Evolutionary conservation across 1,140 invertebrate genomes (phyloP), one percentile per base, ranked within the genome.

Genomic region (Aphelenchoides fujianensis): DNA sequence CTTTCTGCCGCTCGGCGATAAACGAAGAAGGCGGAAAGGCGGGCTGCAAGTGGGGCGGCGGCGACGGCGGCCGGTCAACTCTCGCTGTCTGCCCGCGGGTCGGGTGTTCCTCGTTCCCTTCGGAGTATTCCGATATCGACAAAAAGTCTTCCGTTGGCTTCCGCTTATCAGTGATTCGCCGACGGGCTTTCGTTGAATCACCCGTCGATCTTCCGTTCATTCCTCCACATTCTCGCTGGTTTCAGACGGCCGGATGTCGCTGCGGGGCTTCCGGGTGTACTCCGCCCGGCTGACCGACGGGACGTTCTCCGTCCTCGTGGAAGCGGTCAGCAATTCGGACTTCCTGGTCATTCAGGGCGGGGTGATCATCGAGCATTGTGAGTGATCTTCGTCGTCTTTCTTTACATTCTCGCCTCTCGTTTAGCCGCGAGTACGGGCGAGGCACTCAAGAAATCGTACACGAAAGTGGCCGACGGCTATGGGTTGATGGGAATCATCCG

Each of bases 401-500:
- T 32, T 32, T 28, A 30, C 30, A 32, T 30, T 53, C 5, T 53
- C 1, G 72, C 3, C 41, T 3, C 32, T 27, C 59, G 35, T 81
- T 68, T 72, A 79, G 79, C 64, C 2, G 54, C 54, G 59, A 69
- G 70, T n/a, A 53, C 67, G 28, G 74, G 68, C 16, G 71, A 78
- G 30, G 27, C 61, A 1, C 59, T 82, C 7, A 76, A 78, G 68
- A 41, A 67, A 16, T 52, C 57, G 1, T 84, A 84, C 70, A 48
- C 64, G 23, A 84, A 82, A 64, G 35, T 84, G 16, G 36, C 63
- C 1, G 83, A 84, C 57, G 79, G 76, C 27, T 83, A 84, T 68
- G 82, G 80, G 30, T 28, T 83, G 2, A 53, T 84, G 52, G 82
- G 82, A 67, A 74, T 83, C 19, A 63, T 84, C 3, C 53, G 72